phyloP scores from a whole-genome alignment of 2,113 vertebrate genomes.

The Epinephelus moara region DNA sequence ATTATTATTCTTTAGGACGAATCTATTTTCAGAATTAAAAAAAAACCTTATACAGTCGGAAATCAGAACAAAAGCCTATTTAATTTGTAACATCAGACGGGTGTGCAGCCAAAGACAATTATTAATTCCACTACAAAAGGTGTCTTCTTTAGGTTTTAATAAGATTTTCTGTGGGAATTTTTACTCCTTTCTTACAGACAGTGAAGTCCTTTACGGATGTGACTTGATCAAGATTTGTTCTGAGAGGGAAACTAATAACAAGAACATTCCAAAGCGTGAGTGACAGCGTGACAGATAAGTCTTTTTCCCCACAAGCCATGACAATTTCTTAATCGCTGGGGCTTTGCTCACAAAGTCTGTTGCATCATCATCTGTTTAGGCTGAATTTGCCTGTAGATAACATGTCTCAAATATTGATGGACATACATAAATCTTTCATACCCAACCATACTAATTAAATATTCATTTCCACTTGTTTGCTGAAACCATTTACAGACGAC shows the following conservation, averaged over 20 bases:
- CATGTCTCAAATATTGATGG: neutral
- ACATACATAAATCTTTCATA: neutral
- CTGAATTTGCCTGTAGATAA: neutral
- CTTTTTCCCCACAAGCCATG: no score
- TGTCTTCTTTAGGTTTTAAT: neutral
- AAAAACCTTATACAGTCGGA: neutral
- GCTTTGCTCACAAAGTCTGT: neutral
- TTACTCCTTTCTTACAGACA: neutral
- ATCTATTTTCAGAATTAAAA: neutral
- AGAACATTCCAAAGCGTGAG: neutral
- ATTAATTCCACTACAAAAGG: neutral
- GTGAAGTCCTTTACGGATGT: neutral
- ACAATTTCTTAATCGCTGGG: neutral
- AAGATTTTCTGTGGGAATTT: neutral
- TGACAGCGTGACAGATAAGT: neutral
- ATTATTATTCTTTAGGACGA: neutral
- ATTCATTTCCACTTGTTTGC: neutral
- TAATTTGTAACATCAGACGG: neutral
- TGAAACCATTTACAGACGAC: neutral
- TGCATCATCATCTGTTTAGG: neutral
- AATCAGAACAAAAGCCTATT: neutral
- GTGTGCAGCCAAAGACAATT: neutral
- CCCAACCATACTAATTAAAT: neutral
- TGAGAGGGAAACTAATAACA: neutral
- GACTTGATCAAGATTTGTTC: conserved; percentile 3